These are phyloP conservation scores for Phthorimaea operculella DNA, from an alignment of 1,140 invertebrate species.

Conservation along the genomic window DNA sequence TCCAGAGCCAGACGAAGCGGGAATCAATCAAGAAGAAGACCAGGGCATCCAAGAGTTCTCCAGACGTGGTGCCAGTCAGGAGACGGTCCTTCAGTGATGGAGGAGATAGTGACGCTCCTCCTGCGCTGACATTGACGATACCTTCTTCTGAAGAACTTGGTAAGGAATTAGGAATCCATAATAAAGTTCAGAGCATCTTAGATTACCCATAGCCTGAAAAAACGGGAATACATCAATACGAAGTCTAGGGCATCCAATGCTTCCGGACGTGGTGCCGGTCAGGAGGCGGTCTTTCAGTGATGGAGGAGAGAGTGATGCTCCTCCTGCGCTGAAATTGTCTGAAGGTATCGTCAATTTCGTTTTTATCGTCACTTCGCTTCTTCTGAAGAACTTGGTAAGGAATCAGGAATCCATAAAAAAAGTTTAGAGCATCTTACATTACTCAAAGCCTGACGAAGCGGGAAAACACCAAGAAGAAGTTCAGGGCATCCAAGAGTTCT, in stretches of 20 bases:
- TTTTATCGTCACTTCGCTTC: no score
- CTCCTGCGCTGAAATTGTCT: conserved; percentile 68
- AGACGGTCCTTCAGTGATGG: conserved; percentile 67
- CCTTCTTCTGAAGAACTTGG: conserved; percentile 70
- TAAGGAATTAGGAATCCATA: conserved; percentile 13
- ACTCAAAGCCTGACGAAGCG: conserved; percentile 74
- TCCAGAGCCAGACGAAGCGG: conserved; percentile 75
- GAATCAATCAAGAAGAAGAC: conserved; percentile 74
- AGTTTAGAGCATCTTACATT: no score
- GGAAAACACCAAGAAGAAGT: conserved; percentile 73
- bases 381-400: conserved; percentile 66
- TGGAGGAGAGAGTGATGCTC: conserved; percentile 54
- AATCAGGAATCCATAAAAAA: neutral
- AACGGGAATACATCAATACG: conserved; percentile 74
- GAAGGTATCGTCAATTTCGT: no score
- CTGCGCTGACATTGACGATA: conserved; percentile 69
- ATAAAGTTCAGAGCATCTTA: no score
- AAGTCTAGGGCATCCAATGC: conserved; percentile 47
- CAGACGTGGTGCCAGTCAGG: conserved; percentile 55
- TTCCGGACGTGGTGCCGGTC: conserved; percentile 47
- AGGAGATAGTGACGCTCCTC: conserved; percentile 55
- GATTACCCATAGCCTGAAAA: conserved; percentile 78
- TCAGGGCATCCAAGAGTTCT: conserved; percentile 38
- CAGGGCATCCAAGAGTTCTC: conserved; percentile 40
- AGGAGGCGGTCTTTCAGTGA: conserved; percentile 67